Conservation (phyloP, 2,888 invertebrate species). For the Epinotia demarniana region DNA sequence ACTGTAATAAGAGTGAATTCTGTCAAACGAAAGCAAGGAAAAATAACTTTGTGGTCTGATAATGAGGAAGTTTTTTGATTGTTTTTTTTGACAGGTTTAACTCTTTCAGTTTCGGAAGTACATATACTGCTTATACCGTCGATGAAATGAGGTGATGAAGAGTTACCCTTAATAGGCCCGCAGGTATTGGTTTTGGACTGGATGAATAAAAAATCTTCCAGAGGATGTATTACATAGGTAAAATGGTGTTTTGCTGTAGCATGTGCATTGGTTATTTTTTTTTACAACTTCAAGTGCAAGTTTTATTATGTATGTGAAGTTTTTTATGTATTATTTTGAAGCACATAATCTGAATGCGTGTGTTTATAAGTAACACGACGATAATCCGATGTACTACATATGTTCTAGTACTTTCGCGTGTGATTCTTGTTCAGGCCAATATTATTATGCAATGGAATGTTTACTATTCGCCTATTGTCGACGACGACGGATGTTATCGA, state of each 20-base stretch:
- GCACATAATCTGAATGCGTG: background rate
- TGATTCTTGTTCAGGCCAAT: background rate
- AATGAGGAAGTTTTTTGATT: no score
- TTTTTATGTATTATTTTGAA: background rate
- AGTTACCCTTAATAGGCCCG: no score
- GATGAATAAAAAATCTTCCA: no score
- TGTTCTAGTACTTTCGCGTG: background rate
- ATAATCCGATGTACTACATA: background rate
- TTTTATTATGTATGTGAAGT: background rate
- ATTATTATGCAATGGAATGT: constrained; percentile 1
- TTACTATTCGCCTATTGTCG: constrained; percentile 18
- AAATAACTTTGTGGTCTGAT: no score
- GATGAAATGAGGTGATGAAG: no score
- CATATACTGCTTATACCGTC: no score
- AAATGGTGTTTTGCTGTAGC: background rate
- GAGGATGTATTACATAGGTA: no score
- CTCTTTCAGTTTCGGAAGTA: no score
- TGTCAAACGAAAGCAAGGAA: no score
- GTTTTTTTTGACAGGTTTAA: no score
- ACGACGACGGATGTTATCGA: constrained; percentile 4
- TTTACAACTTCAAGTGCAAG: background rate
- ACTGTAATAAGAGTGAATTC: no score
- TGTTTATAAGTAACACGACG: background rate
- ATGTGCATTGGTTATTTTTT: background rate
- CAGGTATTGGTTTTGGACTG: no score